A percentile compares a stretch with the other conserved stretches of the same genome.
Conservation (phyloP, 2,113 vertebrate species). For the Copsychus sechellarum region DNA sequence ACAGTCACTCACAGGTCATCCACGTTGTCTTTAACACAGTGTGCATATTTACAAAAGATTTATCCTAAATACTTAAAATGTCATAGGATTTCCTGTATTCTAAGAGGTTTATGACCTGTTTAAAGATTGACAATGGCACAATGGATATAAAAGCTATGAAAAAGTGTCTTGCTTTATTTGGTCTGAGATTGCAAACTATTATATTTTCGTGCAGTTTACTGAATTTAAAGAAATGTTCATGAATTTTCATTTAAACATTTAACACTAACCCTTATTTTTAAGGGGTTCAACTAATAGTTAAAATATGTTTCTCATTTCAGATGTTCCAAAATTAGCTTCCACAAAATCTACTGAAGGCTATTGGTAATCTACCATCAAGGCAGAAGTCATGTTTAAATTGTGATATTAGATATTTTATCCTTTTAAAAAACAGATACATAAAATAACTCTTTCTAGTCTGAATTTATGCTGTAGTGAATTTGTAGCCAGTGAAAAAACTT, state of each 20-base stretch:
- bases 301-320: not conserved
- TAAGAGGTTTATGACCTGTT: not conserved
- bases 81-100: not conserved
- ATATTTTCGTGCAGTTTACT: not conserved
- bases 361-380: not conserved
- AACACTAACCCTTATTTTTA: not conserved
- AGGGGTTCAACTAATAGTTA: not conserved
- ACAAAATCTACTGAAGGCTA: not conserved
- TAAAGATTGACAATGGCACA: not conserved
- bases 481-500: not conserved
- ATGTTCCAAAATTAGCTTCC: not conserved
- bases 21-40: not conserved
- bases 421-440: not conserved
- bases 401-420: not conserved
- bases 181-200: not conserved
- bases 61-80: not conserved
- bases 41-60: not conserved
- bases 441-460: not conserved
- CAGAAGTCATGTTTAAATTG: not conserved
- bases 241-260: not conserved
- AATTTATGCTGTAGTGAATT: not conserved
- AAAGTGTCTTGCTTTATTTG: not conserved
- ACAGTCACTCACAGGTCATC: not conserved
- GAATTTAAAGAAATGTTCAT: not conserved
- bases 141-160: not conserved